phyloP scores from a whole-genome alignment of 2,888 invertebrate species.

The Tholera decimalis region DNA sequence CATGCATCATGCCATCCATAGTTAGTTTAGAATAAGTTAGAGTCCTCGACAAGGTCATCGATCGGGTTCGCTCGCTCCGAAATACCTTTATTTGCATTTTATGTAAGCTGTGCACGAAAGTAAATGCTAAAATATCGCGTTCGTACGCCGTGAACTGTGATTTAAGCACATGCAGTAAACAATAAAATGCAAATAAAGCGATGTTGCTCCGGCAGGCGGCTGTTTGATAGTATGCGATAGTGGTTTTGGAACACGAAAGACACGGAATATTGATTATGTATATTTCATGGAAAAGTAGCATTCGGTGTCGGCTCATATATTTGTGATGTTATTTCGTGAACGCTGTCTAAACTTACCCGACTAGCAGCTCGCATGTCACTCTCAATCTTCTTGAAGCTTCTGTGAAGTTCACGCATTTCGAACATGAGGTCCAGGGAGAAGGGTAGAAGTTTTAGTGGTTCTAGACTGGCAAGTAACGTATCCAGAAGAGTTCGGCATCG shows the following conservation, averaged over 20 bases:
- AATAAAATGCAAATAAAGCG: constrained; percentile 91
- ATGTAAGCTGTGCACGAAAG: constrained; percentile 89
- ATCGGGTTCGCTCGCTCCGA: constrained; percentile 73
- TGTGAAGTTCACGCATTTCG: constrained; percentile 94
- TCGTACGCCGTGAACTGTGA: constrained; percentile 83
- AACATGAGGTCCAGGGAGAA: constrained; percentile 96
- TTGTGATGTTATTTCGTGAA: constrained; percentile 45
- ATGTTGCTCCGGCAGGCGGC: constrained; percentile 80
- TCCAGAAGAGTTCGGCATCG: constrained; percentile 93
- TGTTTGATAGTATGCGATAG: constrained; percentile 76
- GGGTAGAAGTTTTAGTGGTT: constrained; percentile 95
- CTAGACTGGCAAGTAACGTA: constrained; percentile 94
- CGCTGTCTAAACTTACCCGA: constrained; percentile 79
- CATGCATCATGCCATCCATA: constrained; percentile 87
- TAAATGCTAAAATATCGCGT: constrained; percentile 78
- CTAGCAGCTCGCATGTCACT: constrained; percentile 89
- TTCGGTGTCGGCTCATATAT: constrained; percentile 54
- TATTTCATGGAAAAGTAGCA: constrained; percentile 59
- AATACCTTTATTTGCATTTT: constrained; percentile 90
- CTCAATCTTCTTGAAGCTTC: constrained; percentile 94
- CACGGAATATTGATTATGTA: constrained; percentile 70
- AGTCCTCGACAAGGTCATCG: constrained; percentile 74
- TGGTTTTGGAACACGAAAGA: constrained; percentile 75
- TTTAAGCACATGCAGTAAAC: constrained; percentile 90
- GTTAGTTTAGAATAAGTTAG: constrained; percentile 76